These are phyloP conservation scores for Drosophila planitibia DNA, from an alignment of 2,888 invertebrate genomes.

Conservation along the genomic window DNA sequence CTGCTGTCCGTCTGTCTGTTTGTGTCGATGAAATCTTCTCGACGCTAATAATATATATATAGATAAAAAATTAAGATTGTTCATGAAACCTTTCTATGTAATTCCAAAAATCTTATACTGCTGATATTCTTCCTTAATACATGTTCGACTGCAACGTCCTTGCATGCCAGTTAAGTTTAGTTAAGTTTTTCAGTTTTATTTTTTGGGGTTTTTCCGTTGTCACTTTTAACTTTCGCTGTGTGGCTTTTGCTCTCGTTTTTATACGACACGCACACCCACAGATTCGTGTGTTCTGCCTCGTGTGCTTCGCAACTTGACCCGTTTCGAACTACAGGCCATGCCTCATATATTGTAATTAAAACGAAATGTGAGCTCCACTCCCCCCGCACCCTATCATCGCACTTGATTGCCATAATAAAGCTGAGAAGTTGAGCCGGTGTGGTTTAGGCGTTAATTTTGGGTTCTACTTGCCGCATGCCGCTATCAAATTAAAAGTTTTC, in stretches of 20 bases:
- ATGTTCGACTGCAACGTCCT: background rate
- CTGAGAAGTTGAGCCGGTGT: slow-evolving; percentile 10
- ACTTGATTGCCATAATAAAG: slow-evolving; percentile 69
- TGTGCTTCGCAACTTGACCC: slow-evolving; percentile 71
- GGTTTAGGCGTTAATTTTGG: slow-evolving; percentile 78
- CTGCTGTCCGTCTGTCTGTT: background rate
- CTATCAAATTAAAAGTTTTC: slow-evolving; percentile 68
- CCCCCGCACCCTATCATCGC: slow-evolving; percentile 9
- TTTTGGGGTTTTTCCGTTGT: slow-evolving; percentile 43
- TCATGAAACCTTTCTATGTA: background rate
- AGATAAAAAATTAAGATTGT: background rate
- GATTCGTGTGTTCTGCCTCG: slow-evolving; percentile 55
- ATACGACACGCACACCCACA: slow-evolving; percentile 30
- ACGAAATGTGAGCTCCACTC: slow-evolving; percentile 32
- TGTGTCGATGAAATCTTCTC: background rate
- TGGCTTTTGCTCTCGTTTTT: slow-evolving; percentile 56
- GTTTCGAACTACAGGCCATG: slow-evolving; percentile 38
- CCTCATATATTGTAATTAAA: slow-evolving; percentile 59
- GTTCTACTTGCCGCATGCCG: slow-evolving; percentile 59
- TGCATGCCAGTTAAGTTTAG: background rate
- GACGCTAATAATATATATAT: background rate
- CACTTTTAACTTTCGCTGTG: slow-evolving; percentile 76
- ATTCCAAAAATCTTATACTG: background rate
- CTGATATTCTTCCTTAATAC: background rate
- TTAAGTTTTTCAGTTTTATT: background rate